These are phyloP conservation scores for Zaprionus vittiger DNA, from an alignment of 1,140 invertebrate species.

Conservation along the genomic window DNA sequence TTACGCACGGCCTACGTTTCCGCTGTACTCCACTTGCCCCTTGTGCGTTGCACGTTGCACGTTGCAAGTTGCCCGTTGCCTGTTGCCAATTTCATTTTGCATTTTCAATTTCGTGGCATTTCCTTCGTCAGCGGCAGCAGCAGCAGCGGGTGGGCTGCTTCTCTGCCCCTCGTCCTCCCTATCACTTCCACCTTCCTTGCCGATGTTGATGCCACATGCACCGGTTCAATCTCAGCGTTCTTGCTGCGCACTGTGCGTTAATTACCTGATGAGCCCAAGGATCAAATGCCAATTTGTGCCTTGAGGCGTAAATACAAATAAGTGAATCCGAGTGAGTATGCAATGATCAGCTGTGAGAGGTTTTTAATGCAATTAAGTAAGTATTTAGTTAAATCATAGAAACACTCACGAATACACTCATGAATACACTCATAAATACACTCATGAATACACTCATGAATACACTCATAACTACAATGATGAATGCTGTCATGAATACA, in stretches of 20 bases:
- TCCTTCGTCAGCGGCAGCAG: slow-evolving; percentile 49
- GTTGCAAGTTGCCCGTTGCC: slow-evolving; percentile 35
- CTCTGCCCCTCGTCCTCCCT: not conserved
- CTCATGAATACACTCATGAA: slow-evolving; percentile 3
- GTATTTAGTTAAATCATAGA: not conserved
- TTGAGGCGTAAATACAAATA: not conserved
- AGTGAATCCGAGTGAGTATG: not conserved
- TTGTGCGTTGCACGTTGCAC: slow-evolving; percentile 1
- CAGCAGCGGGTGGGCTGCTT: slow-evolving; percentile 42
- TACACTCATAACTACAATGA: not conserved
- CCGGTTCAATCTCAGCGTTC: slow-evolving; percentile 22
- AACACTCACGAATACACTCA: slow-evolving; percentile 13
- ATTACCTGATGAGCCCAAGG: slow-evolving; percentile 66
- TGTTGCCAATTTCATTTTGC: slow-evolving; percentile 78
- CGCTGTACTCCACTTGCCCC: slow-evolving; percentile 28
- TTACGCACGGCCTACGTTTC: slow-evolving; percentile 71
- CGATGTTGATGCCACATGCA: not conserved
- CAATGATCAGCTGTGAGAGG: not conserved
- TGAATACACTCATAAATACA: slow-evolving; percentile 6
- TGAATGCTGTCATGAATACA: slow-evolving; percentile 1
- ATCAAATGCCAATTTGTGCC: slow-evolving; percentile 57
- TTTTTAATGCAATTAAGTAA: not conserved
- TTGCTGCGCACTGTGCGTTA: slow-evolving; percentile 49
- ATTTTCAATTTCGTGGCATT: slow-evolving; percentile 81
- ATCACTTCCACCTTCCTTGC: too few species aligned